Base-by-base conservation (phyloP, 2,888 invertebrate genomes). In the Pyrochroa serraticornis region DNA sequence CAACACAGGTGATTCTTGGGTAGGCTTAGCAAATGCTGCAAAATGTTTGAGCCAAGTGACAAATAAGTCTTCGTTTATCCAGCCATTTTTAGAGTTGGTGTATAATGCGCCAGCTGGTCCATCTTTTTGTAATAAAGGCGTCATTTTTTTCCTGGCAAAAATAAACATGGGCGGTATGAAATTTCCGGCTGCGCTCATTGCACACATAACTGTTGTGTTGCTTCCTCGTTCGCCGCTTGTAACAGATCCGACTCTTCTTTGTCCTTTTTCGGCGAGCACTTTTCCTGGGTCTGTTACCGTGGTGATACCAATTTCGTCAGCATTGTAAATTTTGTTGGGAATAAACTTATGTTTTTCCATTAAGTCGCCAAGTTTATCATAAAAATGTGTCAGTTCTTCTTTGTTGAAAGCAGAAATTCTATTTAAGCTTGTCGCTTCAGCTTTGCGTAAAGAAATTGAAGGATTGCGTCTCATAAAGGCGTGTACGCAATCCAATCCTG, bases 131-230 rank as follows among this genome's bases (percentile, higher is more conserved):
- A 81, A 68, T 1, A 61, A 56, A 7, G 75, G 74, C 39, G 73
- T 75, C 75, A 78, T 68, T 52, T 77, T 75, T 61, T 80, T 75
- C 14, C 79, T 51, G 0, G 79, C 79, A 54, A 75, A 81, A 43
- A 81, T 80, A 65, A 81, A 80, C 78, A 81, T 78, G 1, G 80
- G 80, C 5, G 80, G 79, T 30, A 81, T 68, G 62, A 65, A 80
- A 8, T 55, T 45, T 7, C 80, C 76, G 39, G 76, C 68, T 62
- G 75, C 74, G 66, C 71, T 80, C 71, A 79, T 75, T 9, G 76
- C 70, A 70, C 77, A 80, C 44, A 79, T 41, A n/a, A 79, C 12
- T 1, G 80, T 81, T 1, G 80, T 75, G 38, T 75, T 71, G 58
- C 67, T 66, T 71, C 77, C 79, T 66, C 75, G 68, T 60, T 79